Evolutionary conservation across 2,888 invertebrate species (phyloP).

Genomic region (Dicranocentrus wangi): DNA sequence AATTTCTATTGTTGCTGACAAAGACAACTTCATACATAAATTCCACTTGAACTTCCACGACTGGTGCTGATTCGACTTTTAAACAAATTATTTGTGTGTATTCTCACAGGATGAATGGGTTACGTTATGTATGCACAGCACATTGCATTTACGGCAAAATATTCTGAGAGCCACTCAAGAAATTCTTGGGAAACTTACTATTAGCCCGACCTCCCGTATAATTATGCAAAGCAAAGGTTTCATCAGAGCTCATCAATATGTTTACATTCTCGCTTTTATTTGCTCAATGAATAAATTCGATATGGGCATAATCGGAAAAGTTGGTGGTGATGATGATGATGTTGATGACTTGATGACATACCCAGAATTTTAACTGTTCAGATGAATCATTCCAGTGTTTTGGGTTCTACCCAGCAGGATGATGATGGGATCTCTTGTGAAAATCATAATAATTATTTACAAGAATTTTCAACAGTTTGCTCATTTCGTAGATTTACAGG

Average conservation of each 20-base stretch:
- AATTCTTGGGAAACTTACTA: too few relatives aligned
- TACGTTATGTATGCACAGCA: neutral
- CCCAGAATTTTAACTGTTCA: neutral
- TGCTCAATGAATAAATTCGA: neutral
- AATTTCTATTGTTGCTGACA: conserved; percentile 1
- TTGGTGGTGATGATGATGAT: too few relatives aligned
- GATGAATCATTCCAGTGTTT: neutral
- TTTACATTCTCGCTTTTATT: too few relatives aligned
- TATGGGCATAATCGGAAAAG: conserved; percentile 14
- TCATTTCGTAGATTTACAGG: conserved; percentile 24
- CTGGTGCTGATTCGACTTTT: neutral
- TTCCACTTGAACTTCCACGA: neutral
- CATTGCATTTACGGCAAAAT: too few relatives aligned
- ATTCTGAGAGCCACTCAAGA: too few relatives aligned
- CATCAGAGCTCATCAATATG: too few relatives aligned
- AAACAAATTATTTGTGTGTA: too few relatives aligned
- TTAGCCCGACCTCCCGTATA: too few relatives aligned
- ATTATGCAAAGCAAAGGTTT: too few relatives aligned
- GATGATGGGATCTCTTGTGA: conserved; percentile 2
- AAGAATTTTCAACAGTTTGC: conserved; percentile 17
- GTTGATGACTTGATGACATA: too few relatives aligned
- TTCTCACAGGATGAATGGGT: conserved; percentile 1
- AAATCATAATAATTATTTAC: conserved; percentile 27
- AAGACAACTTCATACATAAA: neutral
- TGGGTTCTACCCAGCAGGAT: neutral